Evolutionary conservation across 2,888 invertebrate genomes (phyloP).

Genomic region (Campoletis raptor): DNA sequence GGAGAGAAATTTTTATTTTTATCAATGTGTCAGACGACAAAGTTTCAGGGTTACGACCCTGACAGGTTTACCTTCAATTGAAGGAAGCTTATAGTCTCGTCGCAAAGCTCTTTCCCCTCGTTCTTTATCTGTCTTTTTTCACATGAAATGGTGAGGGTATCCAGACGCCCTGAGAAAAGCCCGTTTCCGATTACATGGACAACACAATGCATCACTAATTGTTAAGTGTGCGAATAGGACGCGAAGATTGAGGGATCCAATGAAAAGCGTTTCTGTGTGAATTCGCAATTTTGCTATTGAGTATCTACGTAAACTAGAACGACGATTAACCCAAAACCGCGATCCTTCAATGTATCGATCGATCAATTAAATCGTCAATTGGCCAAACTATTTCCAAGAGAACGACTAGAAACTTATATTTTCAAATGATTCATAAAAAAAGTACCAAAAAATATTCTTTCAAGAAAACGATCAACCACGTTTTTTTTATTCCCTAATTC

Average conservation of each 20-base stretch:
- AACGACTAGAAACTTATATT: neutral
- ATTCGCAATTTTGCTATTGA: constrained; percentile 58
- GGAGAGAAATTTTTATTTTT: neutral
- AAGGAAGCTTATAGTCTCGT: constrained; percentile 20
- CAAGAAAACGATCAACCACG: neutral
- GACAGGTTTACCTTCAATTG: constrained; percentile 61
- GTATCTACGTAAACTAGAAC: constrained; percentile 44
- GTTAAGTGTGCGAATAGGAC: constrained; percentile 66
- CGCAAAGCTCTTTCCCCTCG: constrained; percentile 30
- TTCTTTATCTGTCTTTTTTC: constrained; percentile 16
- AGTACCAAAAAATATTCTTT: neutral
- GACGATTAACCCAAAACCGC: constrained; percentile 42
- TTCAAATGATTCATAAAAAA: neutral
- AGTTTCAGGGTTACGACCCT: constrained; percentile 67
- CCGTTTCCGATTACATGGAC: constrained; percentile 66
- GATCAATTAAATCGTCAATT: neutral
- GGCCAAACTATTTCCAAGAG: neutral
- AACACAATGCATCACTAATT: constrained; percentile 77
- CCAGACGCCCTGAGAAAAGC: constrained; percentile 50
- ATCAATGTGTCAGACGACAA: constrained; percentile 27
- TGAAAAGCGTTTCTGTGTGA: constrained; percentile 44
- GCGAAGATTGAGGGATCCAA: neutral
- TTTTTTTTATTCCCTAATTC: neutral
- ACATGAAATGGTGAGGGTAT: constrained; percentile 25
- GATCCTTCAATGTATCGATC: constrained; percentile 11